Evolutionary conservation across 2,113 vertebrate genomes (phyloP).

Genomic region (Cryptomyrus ogoouensis): DNA sequence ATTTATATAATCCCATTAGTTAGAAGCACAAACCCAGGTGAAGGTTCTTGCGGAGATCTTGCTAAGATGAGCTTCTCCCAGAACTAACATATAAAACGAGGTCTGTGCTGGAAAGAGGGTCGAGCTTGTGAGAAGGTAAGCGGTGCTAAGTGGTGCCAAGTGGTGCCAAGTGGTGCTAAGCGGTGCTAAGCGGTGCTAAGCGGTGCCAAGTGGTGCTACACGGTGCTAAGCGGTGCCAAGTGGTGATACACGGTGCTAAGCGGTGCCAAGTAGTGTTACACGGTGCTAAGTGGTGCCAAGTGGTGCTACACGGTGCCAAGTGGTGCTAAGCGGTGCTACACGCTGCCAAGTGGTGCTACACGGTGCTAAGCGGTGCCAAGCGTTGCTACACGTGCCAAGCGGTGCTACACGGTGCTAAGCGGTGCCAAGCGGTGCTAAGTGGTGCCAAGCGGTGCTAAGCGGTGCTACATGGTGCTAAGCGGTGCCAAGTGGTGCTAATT

Average conservation of each 20-base stretch:
- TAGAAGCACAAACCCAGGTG: neutral
- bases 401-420: too few relatives aligned
- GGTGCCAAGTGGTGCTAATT: neutral
- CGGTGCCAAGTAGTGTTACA: too few relatives aligned
- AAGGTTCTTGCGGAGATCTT: neutral
- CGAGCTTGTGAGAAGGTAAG: neutral
- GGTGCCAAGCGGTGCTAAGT: neutral
- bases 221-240: neutral
- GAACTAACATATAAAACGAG: neutral
- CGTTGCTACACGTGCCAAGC: neutral
- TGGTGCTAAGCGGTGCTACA: too few relatives aligned
- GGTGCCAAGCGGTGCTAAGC: too few relatives aligned
- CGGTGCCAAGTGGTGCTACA: neutral
- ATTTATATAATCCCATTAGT: neutral
- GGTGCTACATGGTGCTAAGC: too few relatives aligned
- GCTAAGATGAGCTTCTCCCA: neutral
- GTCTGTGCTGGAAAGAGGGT: neutral
- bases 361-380: neutral
- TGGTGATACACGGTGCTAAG: too few relatives aligned
- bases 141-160: too few relatives aligned
- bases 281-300: too few relatives aligned
- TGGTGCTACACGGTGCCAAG: too few relatives aligned
- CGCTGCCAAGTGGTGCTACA: neutral
- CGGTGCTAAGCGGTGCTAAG: accelerated
- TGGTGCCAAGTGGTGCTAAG: too few relatives aligned